phyloP scores from a whole-genome alignment of 2,888 invertebrate genomes.

The Didymodactylos carnosus region DNA sequence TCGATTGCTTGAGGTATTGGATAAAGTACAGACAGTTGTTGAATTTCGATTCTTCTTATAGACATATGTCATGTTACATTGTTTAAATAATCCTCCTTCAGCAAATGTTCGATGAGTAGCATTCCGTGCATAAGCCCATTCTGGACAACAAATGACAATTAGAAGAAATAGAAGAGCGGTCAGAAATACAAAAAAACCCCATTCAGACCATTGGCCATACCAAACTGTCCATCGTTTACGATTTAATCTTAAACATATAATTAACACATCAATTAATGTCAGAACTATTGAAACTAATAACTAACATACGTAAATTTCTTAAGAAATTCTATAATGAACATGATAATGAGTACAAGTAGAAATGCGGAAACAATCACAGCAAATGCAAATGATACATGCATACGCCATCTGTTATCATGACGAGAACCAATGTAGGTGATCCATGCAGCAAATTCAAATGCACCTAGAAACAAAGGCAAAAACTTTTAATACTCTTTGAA shows the following conservation, averaged over 20 bases:
- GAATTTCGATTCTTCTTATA: not conserved
- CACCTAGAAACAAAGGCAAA: too few species aligned
- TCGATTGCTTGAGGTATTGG: not conserved
- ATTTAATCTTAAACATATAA: not conserved
- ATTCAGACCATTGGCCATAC: not conserved
- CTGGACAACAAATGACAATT: not conserved
- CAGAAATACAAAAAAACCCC: not conserved
- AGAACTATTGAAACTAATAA: too few species aligned
- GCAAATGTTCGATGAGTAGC: not conserved
- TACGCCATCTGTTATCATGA: not conserved
- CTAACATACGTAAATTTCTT: not conserved
- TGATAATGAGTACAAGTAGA: not conserved
- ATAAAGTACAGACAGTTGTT: not conserved
- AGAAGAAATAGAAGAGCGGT: not conserved
- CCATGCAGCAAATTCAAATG: not conserved
- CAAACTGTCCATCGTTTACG: not conserved
- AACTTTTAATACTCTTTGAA: too few species aligned
- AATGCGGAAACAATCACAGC: not conserved
- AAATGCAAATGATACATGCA: constrained; percentile 1
- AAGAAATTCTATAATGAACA: not conserved
- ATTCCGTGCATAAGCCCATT: not conserved
- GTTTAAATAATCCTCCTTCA: not conserved
- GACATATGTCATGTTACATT: not conserved
- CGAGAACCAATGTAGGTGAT: not conserved
- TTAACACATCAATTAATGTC: too few species aligned